These are phyloP conservation scores for Lerista edwardsae DNA, from an alignment of 2,797 vertebrate species.

Conservation along the genomic window DNA sequence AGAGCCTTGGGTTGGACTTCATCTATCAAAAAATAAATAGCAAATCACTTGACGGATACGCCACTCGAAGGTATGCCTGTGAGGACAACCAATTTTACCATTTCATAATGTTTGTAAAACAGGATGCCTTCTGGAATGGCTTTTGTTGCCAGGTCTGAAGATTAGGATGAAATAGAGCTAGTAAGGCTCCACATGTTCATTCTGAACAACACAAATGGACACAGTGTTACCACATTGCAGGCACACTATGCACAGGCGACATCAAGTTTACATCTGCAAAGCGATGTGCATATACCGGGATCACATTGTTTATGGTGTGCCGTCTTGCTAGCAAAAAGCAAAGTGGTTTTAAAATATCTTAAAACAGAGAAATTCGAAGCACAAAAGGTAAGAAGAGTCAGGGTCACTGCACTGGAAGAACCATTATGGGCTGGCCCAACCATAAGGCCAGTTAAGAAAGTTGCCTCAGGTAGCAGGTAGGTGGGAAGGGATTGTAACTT, in stretches of 20 bases:
- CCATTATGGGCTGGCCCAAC: too few relatives aligned
- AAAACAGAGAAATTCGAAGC: too few relatives aligned
- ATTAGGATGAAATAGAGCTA: conserved; percentile 53
- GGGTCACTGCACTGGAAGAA: too few relatives aligned
- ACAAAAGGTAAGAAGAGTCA: too few relatives aligned
- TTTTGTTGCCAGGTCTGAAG: conserved; percentile 38
- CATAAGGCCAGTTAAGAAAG: too few relatives aligned
- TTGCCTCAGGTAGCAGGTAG: too few relatives aligned
- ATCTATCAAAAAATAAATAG: conserved; percentile 36
- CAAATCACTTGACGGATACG: conserved; percentile 17
- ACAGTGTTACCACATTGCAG: conserved; percentile 27
- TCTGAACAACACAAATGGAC: conserved; percentile 6
- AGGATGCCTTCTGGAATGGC: conserved; percentile 16
- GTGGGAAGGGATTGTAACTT: too few relatives aligned
- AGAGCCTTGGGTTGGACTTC: conserved; percentile 44
- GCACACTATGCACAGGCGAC: neutral
- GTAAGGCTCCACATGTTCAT: conserved; percentile 22
- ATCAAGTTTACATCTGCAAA: conserved; percentile 15
- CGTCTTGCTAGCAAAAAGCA: too few relatives aligned
- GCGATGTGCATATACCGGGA: neutral
- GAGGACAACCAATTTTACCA: conserved; percentile 47
- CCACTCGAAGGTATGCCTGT: conserved; percentile 8
- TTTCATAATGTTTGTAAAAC: conserved; percentile 42
- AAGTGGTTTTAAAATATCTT: too few relatives aligned
- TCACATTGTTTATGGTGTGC: neutral